These are phyloP conservation scores for Champsocephalus gunnari DNA, from an alignment of 2,797 vertebrate species.

Conservation along the genomic window DNA sequence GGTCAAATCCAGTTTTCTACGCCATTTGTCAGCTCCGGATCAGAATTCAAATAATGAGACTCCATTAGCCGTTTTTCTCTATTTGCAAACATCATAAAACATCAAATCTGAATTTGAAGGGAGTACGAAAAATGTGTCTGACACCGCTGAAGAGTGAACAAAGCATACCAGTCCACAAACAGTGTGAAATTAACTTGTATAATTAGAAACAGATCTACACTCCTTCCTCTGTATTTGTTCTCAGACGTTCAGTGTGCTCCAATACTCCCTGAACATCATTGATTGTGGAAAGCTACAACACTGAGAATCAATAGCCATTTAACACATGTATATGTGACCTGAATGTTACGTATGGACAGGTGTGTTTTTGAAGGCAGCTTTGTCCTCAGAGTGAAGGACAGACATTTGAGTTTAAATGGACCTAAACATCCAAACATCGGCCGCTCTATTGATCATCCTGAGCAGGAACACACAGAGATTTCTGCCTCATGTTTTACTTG, in stretches of 20 bases:
- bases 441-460: conserved; percentile 21
- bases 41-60: conserved; percentile 23
- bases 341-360: neutral
- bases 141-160: neutral
- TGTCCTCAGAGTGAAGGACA: conserved; percentile 5
- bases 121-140: neutral
- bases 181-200: conserved; percentile 25
- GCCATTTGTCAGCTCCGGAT: neutral
- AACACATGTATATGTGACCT: conserved; percentile 38
- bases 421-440: conserved; percentile 31
- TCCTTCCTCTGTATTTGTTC: conserved; percentile 25
- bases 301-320: conserved; percentile 40
- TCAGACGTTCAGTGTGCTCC: conserved; percentile 17
- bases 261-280: conserved; percentile 31
- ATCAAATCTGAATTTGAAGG: conserved; percentile 18
- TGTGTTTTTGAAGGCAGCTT: conserved; percentile 17
- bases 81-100: conserved; percentile 9
- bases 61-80: neutral
- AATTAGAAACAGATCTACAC: conserved; percentile 7
- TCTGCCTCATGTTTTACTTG: conserved; percentile 35
- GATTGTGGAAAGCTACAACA: conserved; percentile 34
- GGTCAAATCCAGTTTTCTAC: conserved; percentile 7
- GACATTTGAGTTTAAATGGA: conserved; percentile 9
- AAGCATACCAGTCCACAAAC: neutral
- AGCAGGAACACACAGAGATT: conserved; percentile 35